Conservation (phyloP, 2,797 vertebrate genomes). For the Trachops cirrhosus region DNA sequence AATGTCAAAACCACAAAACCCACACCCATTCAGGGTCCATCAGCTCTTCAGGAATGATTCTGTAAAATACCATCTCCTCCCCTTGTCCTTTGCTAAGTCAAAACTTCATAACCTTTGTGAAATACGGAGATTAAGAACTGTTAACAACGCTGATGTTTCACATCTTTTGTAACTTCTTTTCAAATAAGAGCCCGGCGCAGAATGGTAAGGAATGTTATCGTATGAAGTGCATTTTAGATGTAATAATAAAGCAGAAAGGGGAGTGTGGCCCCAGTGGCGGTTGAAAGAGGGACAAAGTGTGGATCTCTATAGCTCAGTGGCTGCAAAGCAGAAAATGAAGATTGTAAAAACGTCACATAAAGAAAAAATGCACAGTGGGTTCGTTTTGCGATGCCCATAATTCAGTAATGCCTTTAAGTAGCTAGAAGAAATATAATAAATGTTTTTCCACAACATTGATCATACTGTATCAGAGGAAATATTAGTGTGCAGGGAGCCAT, state of each 20-base stretch:
- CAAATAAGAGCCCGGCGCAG: constrained; percentile 67
- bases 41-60: constrained; percentile 56
- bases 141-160: constrained; percentile 61
- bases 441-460: constrained; percentile 96
- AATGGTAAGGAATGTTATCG: constrained; percentile 81
- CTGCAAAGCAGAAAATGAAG: constrained; percentile 99
- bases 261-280: constrained; percentile 88
- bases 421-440: constrained; percentile 99
- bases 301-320: constrained; percentile 92
- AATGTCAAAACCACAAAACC: constrained; percentile 66
- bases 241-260: constrained; percentile 87
- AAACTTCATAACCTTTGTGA: constrained; percentile 68
- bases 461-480: constrained; percentile 93
- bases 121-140: constrained; percentile 56
- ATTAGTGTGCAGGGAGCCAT: constrained; percentile 92
- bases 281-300: constrained; percentile 89
- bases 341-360: constrained; percentile 98
- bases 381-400: constrained; percentile 92
- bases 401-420: constrained; percentile 98
- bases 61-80: constrained; percentile 31
- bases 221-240: constrained; percentile 82
- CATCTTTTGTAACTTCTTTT: constrained; percentile 76
- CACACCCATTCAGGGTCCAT: constrained; percentile 4
- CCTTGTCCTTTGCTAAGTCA: constrained; percentile 39
- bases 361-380: constrained; percentile 97